Base-by-base conservation (phyloP, 2,797 vertebrate genomes). In the Rachycentron canadum region DNA sequence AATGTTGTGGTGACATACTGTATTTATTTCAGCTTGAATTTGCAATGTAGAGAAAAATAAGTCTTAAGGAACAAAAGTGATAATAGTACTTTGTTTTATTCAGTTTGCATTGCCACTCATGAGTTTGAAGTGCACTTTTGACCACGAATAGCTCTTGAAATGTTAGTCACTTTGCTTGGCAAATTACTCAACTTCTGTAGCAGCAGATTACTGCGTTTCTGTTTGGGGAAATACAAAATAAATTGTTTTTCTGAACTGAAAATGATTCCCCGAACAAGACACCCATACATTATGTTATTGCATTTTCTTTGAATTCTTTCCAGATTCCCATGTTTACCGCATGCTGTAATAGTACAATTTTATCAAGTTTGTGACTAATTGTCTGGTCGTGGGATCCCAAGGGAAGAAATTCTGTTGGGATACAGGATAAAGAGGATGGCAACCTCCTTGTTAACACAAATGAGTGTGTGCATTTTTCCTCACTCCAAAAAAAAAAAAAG, bases 341-440 rank as follows among this genome's bases (percentile, higher is more conserved):
- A 12, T 16, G 19, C 52, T 62, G 66, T 45, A 11, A 43, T 49
- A 67, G 41, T 55, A 56, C 60, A 69, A 17, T 76, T 63, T 57
- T 58, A 78, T 81, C 70, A 72, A 56, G 50, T 67, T 70, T 49
- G 50, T 64, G 60, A 66, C 68, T 78, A 76, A 78, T 75, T 76
- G 61, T 74, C 77, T 63, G 56, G 43, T 38, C 32, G 65, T 64
- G 23, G 56, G 36, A 55, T 74, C 79, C 60, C 55, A 30, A 3
- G 60, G 69, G 70, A 76, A 32, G 59, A 7, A 38, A 56, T 55
- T 43, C 72, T 62, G 53, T 26, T 68, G 38, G 55, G 82, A 81
- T 64, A 43, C 41, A 14, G 69, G 59, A 58, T 67, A 45, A 55
- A 58, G 60, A 55, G 26, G 56, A 69, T 9, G 32, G 41, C 68